Percentiles rank a stretch among this genome's conserved stretches.
These are phyloP conservation scores for Caenorhabditis sp. DNA, from an alignment of 2,888 invertebrate genomes.

Conservation along the genomic window DNA sequence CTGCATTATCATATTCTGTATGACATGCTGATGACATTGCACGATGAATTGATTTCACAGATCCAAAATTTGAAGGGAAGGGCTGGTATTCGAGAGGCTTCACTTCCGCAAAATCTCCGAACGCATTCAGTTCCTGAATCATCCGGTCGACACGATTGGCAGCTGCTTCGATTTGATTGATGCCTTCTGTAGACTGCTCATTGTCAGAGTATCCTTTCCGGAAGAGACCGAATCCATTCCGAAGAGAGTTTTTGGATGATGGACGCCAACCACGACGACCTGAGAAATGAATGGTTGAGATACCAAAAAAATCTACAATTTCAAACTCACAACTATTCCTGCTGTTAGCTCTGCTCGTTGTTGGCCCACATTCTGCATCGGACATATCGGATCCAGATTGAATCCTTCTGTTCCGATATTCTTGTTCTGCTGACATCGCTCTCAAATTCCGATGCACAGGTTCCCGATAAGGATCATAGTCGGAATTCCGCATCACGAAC, in stretches of 20 bases:
- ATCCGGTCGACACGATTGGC: constrained; percentile 80
- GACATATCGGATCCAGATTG: constrained; percentile 56
- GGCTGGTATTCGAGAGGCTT: constrained; percentile 72
- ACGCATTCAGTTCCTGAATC: constrained; percentile 77
- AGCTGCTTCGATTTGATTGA: constrained; percentile 78
- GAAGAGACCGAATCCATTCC: constrained; percentile 66
- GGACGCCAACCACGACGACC: constrained; percentile 66
- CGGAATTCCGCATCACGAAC: constrained; percentile 58
- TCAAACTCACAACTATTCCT: constrained; percentile 54
- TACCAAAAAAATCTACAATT: not conserved
- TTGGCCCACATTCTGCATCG: constrained; percentile 35
- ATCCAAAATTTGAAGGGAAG: constrained; percentile 72
- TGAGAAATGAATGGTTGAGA: not conserved
- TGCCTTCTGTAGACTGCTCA: constrained; percentile 55
- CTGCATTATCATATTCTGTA: constrained; percentile 82
- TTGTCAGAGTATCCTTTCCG: constrained; percentile 57
- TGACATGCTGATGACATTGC: constrained; percentile 80
- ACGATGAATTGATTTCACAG: constrained; percentile 67
- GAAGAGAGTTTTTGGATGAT: constrained; percentile 62
- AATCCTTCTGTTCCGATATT: constrained; percentile 39
- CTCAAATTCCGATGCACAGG: constrained; percentile 40
- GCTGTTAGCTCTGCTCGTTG: constrained; percentile 49
- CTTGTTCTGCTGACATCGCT: constrained; percentile 59
- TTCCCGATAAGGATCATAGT: constrained; percentile 72
- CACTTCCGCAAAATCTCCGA: constrained; percentile 73